Evolutionary conservation across 2,888 invertebrate species (phyloP), one percentile per base, ranked within the genome.

Genomic region (Acronicta alni): DNA sequence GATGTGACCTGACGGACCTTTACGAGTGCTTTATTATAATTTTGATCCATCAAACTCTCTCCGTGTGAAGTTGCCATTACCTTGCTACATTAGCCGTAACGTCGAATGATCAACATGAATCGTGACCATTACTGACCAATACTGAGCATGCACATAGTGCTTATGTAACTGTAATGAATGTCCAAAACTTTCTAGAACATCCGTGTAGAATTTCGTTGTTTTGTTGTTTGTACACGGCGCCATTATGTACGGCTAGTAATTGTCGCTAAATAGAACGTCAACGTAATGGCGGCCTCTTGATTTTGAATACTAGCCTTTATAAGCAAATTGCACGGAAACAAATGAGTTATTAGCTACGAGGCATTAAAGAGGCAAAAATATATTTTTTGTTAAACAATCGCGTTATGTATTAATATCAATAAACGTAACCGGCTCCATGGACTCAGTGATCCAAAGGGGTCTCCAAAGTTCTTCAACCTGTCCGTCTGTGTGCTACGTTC

Each of bases 121-220:
- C 63, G 49, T 62, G 66, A 51, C 69, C 51, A 18, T 51, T 10
- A 41, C 35, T 35, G 35, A n/a, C 15, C 51, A 18, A 47, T 10
- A 41, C 35, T 35, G 35, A n/a, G 12, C 51, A 12, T 32, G 8
- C 30, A 54, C 3, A n/a, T 42, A 20, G 26, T 39, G 30, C 46
- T 46, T 54, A 49, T 17, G 32, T 61, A 68, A 66, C 46, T n/a
- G n/a, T n/a, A n/a, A 20, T 35, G 15, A 18, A 15, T 32, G 17
- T 38, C 20, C 14, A 18, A 17, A 38, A 41, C 53, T 63, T 47
- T 51, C 43, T 54, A 43, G 6, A 26, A 12, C 42, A 39, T 23
- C 12, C 26, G 46, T 32, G 38, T 32, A 17, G 16, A 35, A 14
- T 44, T 10, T 37, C 15, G 41, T 41, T 63, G 30, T 30, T 57